Base-by-base conservation (phyloP, 2,797 vertebrate species). In the Intellagama lesueurii region DNA sequence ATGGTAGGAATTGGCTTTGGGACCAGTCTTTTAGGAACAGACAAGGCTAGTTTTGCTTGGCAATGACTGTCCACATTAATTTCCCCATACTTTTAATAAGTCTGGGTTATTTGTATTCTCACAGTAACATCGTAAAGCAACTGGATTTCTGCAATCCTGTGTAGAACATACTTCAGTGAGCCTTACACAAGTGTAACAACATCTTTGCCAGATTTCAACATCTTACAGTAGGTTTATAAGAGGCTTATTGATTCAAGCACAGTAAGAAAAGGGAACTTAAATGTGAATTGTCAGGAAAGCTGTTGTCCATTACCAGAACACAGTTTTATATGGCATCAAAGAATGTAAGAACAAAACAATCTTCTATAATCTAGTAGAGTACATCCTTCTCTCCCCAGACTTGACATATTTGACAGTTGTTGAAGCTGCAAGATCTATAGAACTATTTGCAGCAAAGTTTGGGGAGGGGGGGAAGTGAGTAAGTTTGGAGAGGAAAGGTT, bases 21-120 rank as follows among this genome's bases (percentile, higher is more conserved):
- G 91, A 44, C 88, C 86, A 85, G 90, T 17, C 40, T 52, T 92
- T 94, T 69, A 91, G 93, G 93, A 92, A 88, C 26, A 91, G 92
- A 88, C 12, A 91, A 81, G 19, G 81, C 89, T 94, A 92, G 19
- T 69, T 86, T 91, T 52, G 40, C 32, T 70, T 28, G 7, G 26
- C 69, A 77, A 60, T 28, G 28, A 14, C 56, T 69, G 68, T 68
- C 76, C 22, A 79, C 44, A 26, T 77, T 76, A 64, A 30, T 76
- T 78, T 22, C n/a, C 40, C 30, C 28, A 60, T 47, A 44, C 19
- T 86, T 82, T 66, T 24, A 82, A 75, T 66, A 16, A 52, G 40
- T 73, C 32, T 66, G 19, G 28, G 72, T n/a, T 75, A n/a, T 85
- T 47, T 77, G 12, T 91, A 90, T 89, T 93, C 89, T 92, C 78